phyloP scores from a whole-genome alignment of 2,797 vertebrate genomes.

The Lerista edwardsae region DNA sequence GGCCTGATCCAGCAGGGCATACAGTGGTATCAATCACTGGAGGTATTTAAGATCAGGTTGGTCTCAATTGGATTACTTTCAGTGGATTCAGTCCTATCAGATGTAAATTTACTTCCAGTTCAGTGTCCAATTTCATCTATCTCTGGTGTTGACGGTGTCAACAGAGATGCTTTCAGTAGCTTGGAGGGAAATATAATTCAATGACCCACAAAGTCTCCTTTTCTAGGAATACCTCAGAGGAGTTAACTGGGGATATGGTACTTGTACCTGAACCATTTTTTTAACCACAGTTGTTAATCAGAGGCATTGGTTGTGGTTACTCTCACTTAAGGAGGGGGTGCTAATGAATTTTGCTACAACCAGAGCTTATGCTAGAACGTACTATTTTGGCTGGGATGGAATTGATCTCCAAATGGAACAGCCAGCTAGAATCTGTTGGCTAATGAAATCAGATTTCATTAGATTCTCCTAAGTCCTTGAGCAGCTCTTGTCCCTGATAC shows the following conservation, averaged over 20 bases:
- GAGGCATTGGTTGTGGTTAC: not conserved
- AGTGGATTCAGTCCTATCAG: not conserved
- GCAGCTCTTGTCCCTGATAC: not conserved
- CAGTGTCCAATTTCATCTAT: not conserved
- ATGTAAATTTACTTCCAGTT: not conserved
- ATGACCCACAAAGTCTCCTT: not conserved
- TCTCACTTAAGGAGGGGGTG: not conserved
- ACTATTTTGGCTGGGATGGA: not conserved
- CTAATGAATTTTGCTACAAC: not conserved
- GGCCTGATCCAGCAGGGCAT: no score
- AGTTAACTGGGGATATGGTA: not conserved
- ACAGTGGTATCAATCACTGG: not conserved
- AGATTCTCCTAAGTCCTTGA: not conserved
- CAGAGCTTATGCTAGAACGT: not conserved
- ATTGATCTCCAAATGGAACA: not conserved
- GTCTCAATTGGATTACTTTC: not conserved
- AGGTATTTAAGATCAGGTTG: no score
- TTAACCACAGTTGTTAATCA: not conserved
- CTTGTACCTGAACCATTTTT: not conserved
- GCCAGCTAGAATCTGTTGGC: not conserved
- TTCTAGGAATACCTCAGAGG: not conserved
- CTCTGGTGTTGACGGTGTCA: not conserved
- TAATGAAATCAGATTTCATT: not conserved
- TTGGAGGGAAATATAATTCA: not conserved
- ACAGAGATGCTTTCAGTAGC: no score